Conservation (phyloP, 2,888 invertebrate genomes). For the Drosophila pseudotalamancana region DNA sequence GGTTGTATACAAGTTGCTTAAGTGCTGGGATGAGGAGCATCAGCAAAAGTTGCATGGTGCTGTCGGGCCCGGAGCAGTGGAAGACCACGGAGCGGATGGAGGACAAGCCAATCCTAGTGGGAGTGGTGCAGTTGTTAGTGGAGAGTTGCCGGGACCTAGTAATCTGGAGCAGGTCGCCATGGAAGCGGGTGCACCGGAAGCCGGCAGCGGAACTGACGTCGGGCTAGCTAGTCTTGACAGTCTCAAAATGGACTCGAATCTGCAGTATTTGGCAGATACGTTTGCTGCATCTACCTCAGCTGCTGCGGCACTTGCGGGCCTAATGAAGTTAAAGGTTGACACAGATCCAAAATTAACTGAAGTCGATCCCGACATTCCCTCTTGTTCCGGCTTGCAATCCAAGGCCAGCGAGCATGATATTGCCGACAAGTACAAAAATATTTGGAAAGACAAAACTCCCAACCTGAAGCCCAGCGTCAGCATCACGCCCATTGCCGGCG, state of each 20-base stretch:
- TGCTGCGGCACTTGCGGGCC: conserved; percentile 65
- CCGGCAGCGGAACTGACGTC: conserved; percentile 21
- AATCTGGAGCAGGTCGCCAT: conserved; percentile 44
- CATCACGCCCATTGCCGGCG: conserved; percentile 81
- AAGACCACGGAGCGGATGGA: no score
- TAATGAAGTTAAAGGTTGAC: conserved; percentile 64
- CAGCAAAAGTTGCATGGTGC: conserved; percentile 85
- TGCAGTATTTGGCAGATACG: conserved; percentile 61
- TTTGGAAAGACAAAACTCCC: conserved; percentile 83
- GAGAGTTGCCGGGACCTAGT: conserved; percentile 26
- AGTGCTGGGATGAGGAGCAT: conserved; percentile 92
- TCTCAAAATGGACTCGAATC: conserved; percentile 70
- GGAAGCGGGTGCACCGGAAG: conserved; percentile 23
- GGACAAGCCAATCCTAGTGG: no score
- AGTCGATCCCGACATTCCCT: conserved; percentile 9
- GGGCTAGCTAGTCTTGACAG: conserved; percentile 40
- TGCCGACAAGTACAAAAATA: conserved; percentile 83
- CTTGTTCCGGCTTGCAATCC: conserved; percentile 31
- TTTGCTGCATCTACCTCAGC: conserved; percentile 75
- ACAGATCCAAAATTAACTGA: conserved; percentile 53
- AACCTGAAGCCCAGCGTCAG: conserved; percentile 82
- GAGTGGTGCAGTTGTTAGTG: conserved; percentile 14
- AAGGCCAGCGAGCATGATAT: conserved; percentile 76
- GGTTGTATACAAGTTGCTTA: conserved; percentile 94
- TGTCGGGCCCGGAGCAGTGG: conserved; percentile 23